A percentile compares a stretch with the other conserved stretches of the same genome.
phyloP scores from a whole-genome alignment of 2,113 vertebrate species.

The Lepisosteus osseus region DNA sequence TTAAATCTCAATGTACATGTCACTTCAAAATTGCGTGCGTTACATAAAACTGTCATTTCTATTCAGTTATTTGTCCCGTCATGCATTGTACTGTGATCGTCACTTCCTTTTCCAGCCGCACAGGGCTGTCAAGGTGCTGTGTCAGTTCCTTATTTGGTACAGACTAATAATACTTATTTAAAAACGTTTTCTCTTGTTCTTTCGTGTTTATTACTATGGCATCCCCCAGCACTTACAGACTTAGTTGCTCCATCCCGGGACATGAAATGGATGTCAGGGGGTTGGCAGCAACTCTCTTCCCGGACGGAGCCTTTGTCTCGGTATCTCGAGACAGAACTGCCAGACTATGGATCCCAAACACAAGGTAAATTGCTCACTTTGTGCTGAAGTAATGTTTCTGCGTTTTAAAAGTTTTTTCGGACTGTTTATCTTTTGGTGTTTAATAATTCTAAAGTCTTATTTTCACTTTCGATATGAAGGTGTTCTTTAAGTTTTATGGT shows the following conservation, averaged over 20 bases:
- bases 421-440: too few relatives aligned
- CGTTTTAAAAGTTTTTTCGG: too few relatives aligned
- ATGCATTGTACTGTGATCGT: conserved; percentile 17
- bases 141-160: conserved; percentile 29
- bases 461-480: too few relatives aligned
- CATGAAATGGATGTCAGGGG: conserved; percentile 93
- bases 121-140: conserved; percentile 14
- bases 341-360: conserved; percentile 85
- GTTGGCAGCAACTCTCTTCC: conserved; percentile 66
- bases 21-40: too few relatives aligned
- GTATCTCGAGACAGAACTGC: conserved; percentile 91
- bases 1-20: too few relatives aligned
- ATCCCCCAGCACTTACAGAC: conserved; percentile 68
- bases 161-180: conserved; percentile 42
- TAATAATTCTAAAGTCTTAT: too few relatives aligned
- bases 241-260: conserved; percentile 82
- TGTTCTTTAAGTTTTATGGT: too few relatives aligned
- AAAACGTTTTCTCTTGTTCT: conserved; percentile 12
- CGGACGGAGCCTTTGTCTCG: conserved; percentile 83
- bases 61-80: conserved; percentile 2
- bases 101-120: conserved; percentile 10
- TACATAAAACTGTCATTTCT: neutral
- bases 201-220: conserved; percentile 51
- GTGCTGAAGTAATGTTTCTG: too few relatives aligned
- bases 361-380: conserved; percentile 64